Conservation (phyloP, 2,888 invertebrate genomes). For the Drosophila mimetica region DNA sequence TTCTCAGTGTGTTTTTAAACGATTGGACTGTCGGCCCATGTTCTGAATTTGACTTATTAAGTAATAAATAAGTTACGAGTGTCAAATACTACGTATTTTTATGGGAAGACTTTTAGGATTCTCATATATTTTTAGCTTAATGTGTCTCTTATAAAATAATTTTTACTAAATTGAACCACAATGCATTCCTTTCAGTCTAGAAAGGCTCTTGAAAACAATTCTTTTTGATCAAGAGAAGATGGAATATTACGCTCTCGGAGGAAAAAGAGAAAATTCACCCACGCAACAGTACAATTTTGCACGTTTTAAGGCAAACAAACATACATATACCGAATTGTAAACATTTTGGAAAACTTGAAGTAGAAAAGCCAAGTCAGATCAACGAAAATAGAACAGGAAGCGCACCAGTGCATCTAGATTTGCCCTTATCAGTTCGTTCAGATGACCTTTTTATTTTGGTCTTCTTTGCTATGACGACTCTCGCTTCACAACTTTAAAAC, state of each 20-base stretch:
- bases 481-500: no score
- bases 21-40: neutral
- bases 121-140: conserved; percentile 1
- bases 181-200: conserved; percentile 9
- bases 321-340: conserved; percentile 6
- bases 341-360: conserved; percentile 17
- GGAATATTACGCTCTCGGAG: neutral
- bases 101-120: neutral
- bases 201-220: conserved; percentile 20
- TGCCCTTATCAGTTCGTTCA: no score
- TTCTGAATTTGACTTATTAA: conserved; percentile 2
- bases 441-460: no score
- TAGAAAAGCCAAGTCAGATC: conserved; percentile 1
- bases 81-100: neutral
- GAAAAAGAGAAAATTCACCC: conserved; percentile 5
- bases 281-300: conserved; percentile 15
- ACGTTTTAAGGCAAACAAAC: conserved; percentile 23
- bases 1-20: neutral
- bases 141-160: conserved; percentile 3
- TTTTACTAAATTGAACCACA: conserved; percentile 10
- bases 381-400: conserved; percentile 17
- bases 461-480: no score
- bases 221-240: conserved; percentile 7
- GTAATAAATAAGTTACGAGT: conserved; percentile 1
- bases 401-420: conserved; percentile 26